These are phyloP conservation scores for Lepus oiostolus DNA, from an alignment of 2,797 vertebrate species.

Conservation along the genomic window DNA sequence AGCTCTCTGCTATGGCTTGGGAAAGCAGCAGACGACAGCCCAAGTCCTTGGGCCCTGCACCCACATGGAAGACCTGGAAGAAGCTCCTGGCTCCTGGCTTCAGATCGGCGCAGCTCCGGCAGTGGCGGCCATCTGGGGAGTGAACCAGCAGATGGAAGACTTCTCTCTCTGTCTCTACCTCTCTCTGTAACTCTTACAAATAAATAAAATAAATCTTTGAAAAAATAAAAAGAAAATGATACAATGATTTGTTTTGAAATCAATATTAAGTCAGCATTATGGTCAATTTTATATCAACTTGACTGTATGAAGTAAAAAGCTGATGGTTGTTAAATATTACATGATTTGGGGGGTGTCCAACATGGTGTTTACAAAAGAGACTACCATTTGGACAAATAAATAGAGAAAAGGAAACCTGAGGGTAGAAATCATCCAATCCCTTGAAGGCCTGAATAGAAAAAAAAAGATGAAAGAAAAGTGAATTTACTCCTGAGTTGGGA, in stretches of 20 bases:
- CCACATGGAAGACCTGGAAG: no score
- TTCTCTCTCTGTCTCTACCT: no score
- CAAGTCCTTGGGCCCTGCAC: no score
- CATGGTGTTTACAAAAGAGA: neutral
- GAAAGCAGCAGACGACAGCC: no score
- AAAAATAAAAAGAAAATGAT: no score
- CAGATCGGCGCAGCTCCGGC: no score
- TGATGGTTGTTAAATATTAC: neutral
- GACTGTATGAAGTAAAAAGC: constrained; percentile 86
- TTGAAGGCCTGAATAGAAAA: neutral
- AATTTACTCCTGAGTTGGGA: neutral
- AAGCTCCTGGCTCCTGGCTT: no score
- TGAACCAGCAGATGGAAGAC: no score
- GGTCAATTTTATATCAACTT: neutral
- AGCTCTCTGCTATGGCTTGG: no score
- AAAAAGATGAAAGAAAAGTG: neutral
- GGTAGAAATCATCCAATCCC: neutral
- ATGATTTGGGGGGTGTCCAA: neutral
- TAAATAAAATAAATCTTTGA: no score
- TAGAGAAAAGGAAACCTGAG: neutral
- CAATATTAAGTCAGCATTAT: neutral
- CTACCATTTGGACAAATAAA: neutral
- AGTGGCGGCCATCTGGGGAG: no score
- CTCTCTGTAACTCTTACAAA: no score
- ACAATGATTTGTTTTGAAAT: constrained; percentile 33